Evolutionary conservation across 2,113 vertebrate genomes (phyloP).

Genomic region (Astur gentilis): DNA sequence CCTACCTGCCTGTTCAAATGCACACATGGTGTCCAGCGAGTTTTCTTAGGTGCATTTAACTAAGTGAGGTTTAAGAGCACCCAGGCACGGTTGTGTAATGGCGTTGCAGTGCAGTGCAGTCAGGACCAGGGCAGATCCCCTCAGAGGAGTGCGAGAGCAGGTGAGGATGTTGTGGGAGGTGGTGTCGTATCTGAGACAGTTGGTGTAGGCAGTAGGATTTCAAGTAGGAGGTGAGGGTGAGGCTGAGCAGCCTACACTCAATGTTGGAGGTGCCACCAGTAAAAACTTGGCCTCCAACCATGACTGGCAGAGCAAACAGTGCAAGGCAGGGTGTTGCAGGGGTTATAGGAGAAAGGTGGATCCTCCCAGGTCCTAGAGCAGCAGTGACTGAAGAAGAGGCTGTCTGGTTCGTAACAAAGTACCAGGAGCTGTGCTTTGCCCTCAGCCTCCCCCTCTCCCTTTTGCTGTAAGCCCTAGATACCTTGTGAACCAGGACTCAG

Average conservation of each 20-base stretch:
- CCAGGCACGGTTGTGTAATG: not conserved
- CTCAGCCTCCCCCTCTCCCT: not conserved
- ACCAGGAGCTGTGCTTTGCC: not conserved
- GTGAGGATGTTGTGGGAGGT: not conserved
- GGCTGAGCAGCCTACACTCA: not conserved
- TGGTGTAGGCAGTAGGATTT: not conserved
- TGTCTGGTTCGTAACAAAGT: not conserved
- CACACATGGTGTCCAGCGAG: accelerated
- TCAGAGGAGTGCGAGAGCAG: not conserved
- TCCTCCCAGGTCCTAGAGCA: not conserved
- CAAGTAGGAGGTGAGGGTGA: not conserved
- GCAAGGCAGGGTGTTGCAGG: not conserved
- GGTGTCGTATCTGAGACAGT: not conserved
- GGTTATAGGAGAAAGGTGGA: not conserved
- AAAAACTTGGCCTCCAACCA: not conserved
- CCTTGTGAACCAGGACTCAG: not conserved
- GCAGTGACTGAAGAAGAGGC: not conserved
- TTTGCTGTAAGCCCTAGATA: not conserved
- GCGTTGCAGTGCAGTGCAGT: accelerated
- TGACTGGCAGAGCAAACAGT: not conserved
- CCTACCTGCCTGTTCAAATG: not conserved
- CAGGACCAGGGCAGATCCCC: not conserved
- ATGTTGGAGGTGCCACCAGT: not conserved
- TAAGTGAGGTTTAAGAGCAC: not conserved
- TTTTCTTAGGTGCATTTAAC: not conserved